These are phyloP conservation scores for Saxidomus purpurata DNA, from an alignment of 1,140 invertebrate species.

Conservation along the genomic window DNA sequence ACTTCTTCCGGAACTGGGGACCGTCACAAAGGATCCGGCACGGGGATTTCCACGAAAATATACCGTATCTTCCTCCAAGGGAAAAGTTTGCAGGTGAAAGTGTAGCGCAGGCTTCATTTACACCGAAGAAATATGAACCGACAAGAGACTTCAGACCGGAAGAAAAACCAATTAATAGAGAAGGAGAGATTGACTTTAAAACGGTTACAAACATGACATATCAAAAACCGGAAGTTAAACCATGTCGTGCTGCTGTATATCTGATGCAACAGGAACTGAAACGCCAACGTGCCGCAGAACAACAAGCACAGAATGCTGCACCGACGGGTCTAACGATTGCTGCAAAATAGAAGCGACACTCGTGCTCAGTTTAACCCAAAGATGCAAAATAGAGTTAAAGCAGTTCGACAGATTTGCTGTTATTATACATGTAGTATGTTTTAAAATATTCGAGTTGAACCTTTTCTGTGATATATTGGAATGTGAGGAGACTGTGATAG, in stretches of 20 bases:
- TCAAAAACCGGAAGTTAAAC: constrained; percentile 74
- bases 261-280: constrained; percentile 81
- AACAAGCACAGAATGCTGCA: constrained; percentile 4
- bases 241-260: constrained; percentile 80
- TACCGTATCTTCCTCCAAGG: constrained; percentile 77
- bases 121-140: constrained; percentile 73
- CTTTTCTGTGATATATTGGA: too few relatives aligned
- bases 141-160: constrained; percentile 75
- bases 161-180: constrained; percentile 66
- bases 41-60: constrained; percentile 83
- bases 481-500: too few relatives aligned
- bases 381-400: too few relatives aligned
- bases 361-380: too few relatives aligned
- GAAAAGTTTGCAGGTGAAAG: constrained; percentile 77
- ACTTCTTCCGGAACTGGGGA: constrained; percentile 81
- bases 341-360: constrained; percentile 32
- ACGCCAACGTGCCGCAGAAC: constrained; percentile 51
- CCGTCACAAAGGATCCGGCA: constrained; percentile 72
- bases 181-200: constrained; percentile 75
- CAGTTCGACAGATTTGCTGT: too few relatives aligned
- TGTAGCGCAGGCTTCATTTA: constrained; percentile 76
- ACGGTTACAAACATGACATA: constrained; percentile 79
- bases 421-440: too few relatives aligned
- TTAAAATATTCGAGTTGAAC: too few relatives aligned
- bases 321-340: constrained; percentile 50